These are phyloP conservation scores for Epinotia nisella DNA, from an alignment of 2,888 invertebrate genomes.

Conservation along the genomic window DNA sequence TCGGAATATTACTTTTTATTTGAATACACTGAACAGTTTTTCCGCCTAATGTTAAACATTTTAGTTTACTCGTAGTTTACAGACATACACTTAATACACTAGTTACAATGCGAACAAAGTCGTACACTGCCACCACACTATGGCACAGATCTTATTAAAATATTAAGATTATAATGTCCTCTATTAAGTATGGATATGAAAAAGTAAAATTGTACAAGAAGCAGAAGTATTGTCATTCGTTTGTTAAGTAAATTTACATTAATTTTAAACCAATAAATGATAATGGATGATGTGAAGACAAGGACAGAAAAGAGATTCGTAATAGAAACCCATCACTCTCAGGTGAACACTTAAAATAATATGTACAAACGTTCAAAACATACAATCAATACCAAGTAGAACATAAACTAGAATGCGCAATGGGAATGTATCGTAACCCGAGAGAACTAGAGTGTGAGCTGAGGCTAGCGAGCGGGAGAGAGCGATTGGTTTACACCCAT, in stretches of 20 bases:
- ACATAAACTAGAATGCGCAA: slow-evolving; percentile 61
- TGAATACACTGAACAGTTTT: slow-evolving; percentile 60
- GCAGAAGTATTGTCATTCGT: slow-evolving; percentile 43
- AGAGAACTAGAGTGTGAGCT: slow-evolving; percentile 70
- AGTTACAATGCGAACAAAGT: slow-evolving; percentile 74
- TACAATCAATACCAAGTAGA: slow-evolving; percentile 71
- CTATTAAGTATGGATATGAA: slow-evolving; percentile 57
- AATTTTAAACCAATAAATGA: slow-evolving; percentile 44
- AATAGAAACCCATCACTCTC: slow-evolving; percentile 75
- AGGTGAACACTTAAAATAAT: slow-evolving; percentile 82
- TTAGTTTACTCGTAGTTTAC: slow-evolving; percentile 75
- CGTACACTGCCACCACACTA: slow-evolving; percentile 78
- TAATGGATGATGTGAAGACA: slow-evolving; percentile 52
- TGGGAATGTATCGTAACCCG: slow-evolving; percentile 55
- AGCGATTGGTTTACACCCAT: slow-evolving; percentile 82
- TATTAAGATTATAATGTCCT: slow-evolving; percentile 67
- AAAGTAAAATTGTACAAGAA: slow-evolving; percentile 39
- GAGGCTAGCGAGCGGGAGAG: slow-evolving; percentile 77
- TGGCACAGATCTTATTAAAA: slow-evolving; percentile 81
- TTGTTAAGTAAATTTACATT: slow-evolving; percentile 45
- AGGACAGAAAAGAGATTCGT: slow-evolving; percentile 78
- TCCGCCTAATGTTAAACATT: slow-evolving; percentile 69
- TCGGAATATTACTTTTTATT: slow-evolving; percentile 50
- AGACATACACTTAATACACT: slow-evolving; percentile 75
- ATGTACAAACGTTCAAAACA: slow-evolving; percentile 82